Percentiles rank a stretch among this genome's conserved stretches.
Evolutionary conservation across 2,888 invertebrate species (phyloP).

Genomic region (Cheilosia vulpina): DNA sequence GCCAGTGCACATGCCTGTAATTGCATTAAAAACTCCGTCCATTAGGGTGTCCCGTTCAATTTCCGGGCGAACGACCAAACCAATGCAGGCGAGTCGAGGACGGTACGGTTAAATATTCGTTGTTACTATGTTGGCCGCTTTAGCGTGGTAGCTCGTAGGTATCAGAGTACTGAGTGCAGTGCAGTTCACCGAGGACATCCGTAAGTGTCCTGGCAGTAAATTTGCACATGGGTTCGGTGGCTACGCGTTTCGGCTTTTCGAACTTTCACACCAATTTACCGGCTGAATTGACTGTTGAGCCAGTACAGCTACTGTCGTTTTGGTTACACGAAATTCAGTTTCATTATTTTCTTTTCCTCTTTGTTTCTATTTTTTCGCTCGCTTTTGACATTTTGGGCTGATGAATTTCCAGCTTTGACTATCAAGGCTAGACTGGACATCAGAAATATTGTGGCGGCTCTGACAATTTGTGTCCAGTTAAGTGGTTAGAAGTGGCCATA

Average conservation of each 20-base stretch:
- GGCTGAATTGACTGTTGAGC: slow-evolving; percentile 72
- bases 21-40: slow-evolving; percentile 75
- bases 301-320: slow-evolving; percentile 31
- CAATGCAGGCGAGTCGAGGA: slow-evolving; percentile 36
- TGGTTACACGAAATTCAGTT: slow-evolving; percentile 11
- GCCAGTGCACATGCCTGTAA: slow-evolving; percentile 73
- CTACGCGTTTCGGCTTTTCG: slow-evolving; percentile 65
- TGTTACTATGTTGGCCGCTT: slow-evolving; percentile 62
- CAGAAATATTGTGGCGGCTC: slow-evolving; percentile 33
- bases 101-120: slow-evolving; percentile 67
- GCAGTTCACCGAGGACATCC: slow-evolving; percentile 38
- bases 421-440: slow-evolving; percentile 17
- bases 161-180: slow-evolving; percentile 34
- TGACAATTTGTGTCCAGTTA: slow-evolving; percentile 12
- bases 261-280: slow-evolving; percentile 73
- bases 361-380: background rate
- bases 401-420: slow-evolving; percentile 39
- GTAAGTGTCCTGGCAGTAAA: slow-evolving; percentile 49
- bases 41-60: slow-evolving; percentile 75
- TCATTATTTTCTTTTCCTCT: background rate
- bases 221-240: slow-evolving; percentile 48
- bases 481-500: slow-evolving; percentile 21
- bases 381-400: slow-evolving; percentile 36
- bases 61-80: slow-evolving; percentile 53
- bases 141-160: background rate